A percentile compares a stretch with the other conserved stretches of the same genome.
Evolutionary conservation across 1,140 invertebrate species (phyloP).

Genomic region (Lucilia cuprina): DNA sequence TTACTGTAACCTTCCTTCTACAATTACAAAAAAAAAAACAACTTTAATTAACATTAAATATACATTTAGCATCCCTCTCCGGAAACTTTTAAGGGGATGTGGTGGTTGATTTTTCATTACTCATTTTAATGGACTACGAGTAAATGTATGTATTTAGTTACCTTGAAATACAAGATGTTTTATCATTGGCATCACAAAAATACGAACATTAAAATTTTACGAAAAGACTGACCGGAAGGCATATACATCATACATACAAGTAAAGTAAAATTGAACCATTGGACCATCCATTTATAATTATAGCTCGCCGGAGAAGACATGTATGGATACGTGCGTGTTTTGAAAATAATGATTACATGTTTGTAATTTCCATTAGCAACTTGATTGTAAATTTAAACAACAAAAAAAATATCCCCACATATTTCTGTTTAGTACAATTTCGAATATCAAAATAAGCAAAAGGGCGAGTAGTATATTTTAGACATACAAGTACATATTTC

Average conservation of each 20-base stretch:
- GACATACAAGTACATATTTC: background rate
- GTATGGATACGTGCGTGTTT: background rate
- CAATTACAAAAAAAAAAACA: too few species aligned
- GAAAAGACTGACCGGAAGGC: constrained; percentile 13
- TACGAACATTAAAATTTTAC: background rate
- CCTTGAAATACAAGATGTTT: background rate
- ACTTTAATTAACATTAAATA: too few species aligned
- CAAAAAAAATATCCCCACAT: background rate
- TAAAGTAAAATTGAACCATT: constrained; percentile 17
- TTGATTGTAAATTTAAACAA: background rate
- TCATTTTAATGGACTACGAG: background rate
- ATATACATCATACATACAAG: background rate
- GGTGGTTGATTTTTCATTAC: too few species aligned
- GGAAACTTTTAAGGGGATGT: too few species aligned
- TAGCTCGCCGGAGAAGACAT: background rate
- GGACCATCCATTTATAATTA: background rate
- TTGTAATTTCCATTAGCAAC: constrained; percentile 18
- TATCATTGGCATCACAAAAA: background rate
- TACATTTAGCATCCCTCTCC: too few species aligned
- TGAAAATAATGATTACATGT: constrained; percentile 13
- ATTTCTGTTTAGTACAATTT: too few species aligned
- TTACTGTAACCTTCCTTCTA: too few species aligned
- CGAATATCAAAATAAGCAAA: background rate
- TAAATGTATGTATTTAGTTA: background rate
- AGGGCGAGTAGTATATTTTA: too few species aligned